Conservation (phyloP, 2,797 vertebrate genomes). For the Acanthis flammea region DNA sequence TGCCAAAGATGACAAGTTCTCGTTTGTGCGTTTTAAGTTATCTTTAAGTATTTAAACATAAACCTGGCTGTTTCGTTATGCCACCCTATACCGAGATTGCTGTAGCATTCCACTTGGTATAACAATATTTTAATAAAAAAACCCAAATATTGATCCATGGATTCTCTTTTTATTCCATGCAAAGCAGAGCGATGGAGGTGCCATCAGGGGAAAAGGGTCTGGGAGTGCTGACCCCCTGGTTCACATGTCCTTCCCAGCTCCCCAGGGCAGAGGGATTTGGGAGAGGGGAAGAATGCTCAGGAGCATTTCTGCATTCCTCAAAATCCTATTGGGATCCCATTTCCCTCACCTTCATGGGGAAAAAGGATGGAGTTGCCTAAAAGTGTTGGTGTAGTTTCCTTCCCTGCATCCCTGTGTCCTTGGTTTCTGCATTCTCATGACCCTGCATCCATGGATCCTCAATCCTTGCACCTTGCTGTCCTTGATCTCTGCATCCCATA, state of each 20-base stretch:
- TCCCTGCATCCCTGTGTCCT: background rate
- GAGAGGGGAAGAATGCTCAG: background rate
- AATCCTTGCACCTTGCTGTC: background rate
- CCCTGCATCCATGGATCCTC: background rate
- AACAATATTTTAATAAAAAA: constrained; percentile 84
- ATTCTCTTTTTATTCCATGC: background rate
- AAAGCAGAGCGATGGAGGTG: rapidly evolving
- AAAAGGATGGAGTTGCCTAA: background rate
- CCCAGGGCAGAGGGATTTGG: background rate
- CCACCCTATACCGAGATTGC: constrained; percentile 77
- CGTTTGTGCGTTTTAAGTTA: constrained; percentile 90
- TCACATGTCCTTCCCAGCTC: background rate
- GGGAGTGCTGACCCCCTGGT: no score
- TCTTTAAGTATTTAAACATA: constrained; percentile 84
- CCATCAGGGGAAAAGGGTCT: rapidly evolving
- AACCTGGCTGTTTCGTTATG: constrained; percentile 79
- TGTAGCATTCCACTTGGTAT: constrained; percentile 81
- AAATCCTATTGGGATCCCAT: background rate
- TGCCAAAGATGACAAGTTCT: constrained; percentile 89
- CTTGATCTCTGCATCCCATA: background rate
- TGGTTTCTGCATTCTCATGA: background rate
- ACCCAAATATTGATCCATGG: background rate
- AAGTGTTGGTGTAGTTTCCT: background rate
- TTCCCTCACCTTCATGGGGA: rapidly evolving
- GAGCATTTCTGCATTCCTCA: background rate